Percentiles rank a stretch among this genome's conserved stretches.
phyloP scores from a whole-genome alignment of 2,888 invertebrate species.

The Marasmarcha lunaedactyla region DNA sequence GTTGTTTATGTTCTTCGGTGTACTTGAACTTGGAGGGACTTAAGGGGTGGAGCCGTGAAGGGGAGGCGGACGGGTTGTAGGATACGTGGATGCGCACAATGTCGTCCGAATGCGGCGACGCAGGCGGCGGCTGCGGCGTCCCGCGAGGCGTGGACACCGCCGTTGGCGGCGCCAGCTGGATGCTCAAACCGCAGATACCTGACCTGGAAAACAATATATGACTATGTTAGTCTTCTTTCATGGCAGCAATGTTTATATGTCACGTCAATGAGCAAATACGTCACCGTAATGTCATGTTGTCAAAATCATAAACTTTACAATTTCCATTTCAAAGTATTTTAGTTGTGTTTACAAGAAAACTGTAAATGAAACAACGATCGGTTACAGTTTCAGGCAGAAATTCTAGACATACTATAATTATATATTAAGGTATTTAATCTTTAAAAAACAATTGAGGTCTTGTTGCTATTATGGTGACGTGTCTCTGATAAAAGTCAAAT shows the following conservation, averaged over 20 bases:
- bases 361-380: too few relatives aligned
- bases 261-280: too few relatives aligned
- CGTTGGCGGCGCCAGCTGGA: conserved; percentile 65
- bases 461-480: too few relatives aligned
- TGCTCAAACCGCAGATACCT: conserved; percentile 60
- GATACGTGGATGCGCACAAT: conserved; percentile 85
- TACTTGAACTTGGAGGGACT: conserved; percentile 51
- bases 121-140: conserved; percentile 73
- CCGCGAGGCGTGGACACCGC: conserved; percentile 68
- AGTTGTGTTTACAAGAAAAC: too few relatives aligned
- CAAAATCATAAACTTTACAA: neutral
- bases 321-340: too few relatives aligned
- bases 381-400: too few relatives aligned
- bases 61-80: conserved; percentile 72
- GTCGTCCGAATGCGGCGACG: conserved; percentile 73
- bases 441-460: too few relatives aligned
- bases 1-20: conserved; percentile 47
- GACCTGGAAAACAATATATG: conserved; percentile 47
- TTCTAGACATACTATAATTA: too few relatives aligned
- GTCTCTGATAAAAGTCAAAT: too few relatives aligned
- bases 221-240: neutral
- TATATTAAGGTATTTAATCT: too few relatives aligned
- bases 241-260: neutral
- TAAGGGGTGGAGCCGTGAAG: conserved; percentile 60
- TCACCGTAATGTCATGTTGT: neutral